A percentile compares a stretch with the other conserved stretches of the same genome.
Evolutionary conservation across 2,113 vertebrate genomes (phyloP).

Genomic region (Prunella himalayana): DNA sequence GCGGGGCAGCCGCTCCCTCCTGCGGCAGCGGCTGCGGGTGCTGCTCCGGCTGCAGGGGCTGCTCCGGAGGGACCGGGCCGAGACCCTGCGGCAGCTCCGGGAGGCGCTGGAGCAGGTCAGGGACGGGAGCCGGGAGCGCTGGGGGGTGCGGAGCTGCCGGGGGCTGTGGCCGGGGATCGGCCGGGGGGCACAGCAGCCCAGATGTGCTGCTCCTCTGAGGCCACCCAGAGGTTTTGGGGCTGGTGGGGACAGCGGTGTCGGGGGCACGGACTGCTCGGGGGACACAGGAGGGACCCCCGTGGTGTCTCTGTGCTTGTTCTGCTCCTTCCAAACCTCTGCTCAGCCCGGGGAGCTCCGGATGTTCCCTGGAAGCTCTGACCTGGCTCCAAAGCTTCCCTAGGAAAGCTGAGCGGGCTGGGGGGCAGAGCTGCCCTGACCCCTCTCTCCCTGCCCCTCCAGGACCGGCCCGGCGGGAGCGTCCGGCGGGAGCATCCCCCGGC

Average conservation of each 20-base stretch:
- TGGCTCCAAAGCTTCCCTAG: fast-evolving
- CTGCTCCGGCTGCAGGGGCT: slow-evolving; percentile 28
- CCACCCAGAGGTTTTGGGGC: neutral
- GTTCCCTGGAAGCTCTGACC: neutral
- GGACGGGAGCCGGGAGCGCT: fast-evolving
- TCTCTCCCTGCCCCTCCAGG: slow-evolving; percentile 27
- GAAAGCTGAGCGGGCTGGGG: fast-evolving
- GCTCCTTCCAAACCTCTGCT: neutral
- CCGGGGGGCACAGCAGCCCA: neutral
- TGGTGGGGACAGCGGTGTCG: neutral
- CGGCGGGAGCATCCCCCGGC: slow-evolving; percentile 16
- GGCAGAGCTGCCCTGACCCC: neutral
- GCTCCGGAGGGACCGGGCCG: slow-evolving; percentile 65
- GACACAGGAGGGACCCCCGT: neutral
- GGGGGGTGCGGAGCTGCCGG: fast-evolving
- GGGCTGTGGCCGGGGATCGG: neutral
- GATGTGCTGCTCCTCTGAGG: neutral
- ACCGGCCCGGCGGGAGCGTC: neutral
- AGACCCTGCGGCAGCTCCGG: slow-evolving; percentile 39
- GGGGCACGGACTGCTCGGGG: neutral
- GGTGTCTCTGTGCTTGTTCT: neutral
- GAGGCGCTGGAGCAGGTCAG: slow-evolving; percentile 66
- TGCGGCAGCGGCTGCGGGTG: slow-evolving; percentile 53
- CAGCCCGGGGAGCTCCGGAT: neutral
- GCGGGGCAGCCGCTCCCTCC: slow-evolving; percentile 8